Evolutionary conservation across 2,113 vertebrate genomes (phyloP), one percentile per base, ranked within the genome.

Genomic region (Silurus meridionalis): DNA sequence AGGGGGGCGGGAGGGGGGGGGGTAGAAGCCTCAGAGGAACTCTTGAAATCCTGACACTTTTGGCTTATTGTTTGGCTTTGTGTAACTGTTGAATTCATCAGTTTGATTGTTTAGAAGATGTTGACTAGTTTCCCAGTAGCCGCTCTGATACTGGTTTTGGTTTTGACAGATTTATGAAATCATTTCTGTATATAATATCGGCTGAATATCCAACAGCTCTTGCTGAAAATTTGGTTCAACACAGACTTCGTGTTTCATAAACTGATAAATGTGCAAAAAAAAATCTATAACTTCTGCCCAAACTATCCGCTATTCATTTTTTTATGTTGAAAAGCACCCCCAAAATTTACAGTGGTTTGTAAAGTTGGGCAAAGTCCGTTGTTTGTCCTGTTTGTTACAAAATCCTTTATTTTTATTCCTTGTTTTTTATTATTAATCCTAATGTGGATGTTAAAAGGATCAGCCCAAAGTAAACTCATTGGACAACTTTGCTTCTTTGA

Each of bases 401-500:
- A 66, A 19, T 48, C 60, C 53, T 64, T 25, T 55, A 72, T 37
- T 37, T 37, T 37, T 37, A 37, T 37, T 2, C 37, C 2, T 37
- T 37, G 37, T 37, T 37, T 37, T 37, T 37, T 37, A 80, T 53
- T 83, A 79, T 23, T 61, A 17, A 2, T 74, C 58, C 72, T 58
- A 72, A 75, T 85, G 63, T 81, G 72, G 64, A 28, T 63, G 37
- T 61, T 46, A 63, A 72, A 17, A 23, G 4, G 57, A 84, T 57
- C 25, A 86, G 48, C 23, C 72, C 23, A 66, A 78, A 28, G 50
- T 85, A 79, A 82, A 82, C 79, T 78, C 48, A n/a, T 55, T 61
- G 69, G 14, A 53, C n/a, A 63, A 50, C 58, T 55, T 48, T 52
- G 60, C 46, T 48, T 87, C 21, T 69, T 79, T 85, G 88, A 85